Conservation (phyloP, 2,797 vertebrate genomes). For the Xiphorhynchus erythropygius region DNA sequence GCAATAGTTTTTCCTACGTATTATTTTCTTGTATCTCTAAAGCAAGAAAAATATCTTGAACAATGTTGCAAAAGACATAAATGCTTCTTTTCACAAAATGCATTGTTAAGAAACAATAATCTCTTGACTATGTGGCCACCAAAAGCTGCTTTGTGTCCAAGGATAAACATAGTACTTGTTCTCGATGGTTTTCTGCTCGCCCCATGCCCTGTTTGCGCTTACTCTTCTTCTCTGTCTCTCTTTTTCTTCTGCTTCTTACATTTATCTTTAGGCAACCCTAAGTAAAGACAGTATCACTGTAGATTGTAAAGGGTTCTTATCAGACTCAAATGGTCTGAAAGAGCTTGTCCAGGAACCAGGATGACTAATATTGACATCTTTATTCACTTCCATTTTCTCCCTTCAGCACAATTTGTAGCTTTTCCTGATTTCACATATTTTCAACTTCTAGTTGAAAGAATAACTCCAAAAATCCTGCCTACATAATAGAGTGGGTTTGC, state of each 20-base stretch:
- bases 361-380: not conserved
- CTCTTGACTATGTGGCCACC: not conserved
- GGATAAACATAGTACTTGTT: not conserved
- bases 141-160: not conserved
- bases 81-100: not conserved
- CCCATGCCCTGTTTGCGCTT: rapidly evolving
- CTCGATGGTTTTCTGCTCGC: not conserved
- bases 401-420: not conserved
- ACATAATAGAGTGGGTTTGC: not conserved
- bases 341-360: not conserved
- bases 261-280: not conserved
- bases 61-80: not conserved
- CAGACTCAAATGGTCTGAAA: not conserved
- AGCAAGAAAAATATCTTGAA: not conserved
- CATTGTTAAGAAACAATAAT: not conserved
- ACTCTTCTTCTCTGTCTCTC: not conserved
- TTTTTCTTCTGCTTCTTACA: not conserved
- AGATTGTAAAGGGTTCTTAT: not conserved
- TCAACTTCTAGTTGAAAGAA: not conserved
- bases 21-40: not conserved
- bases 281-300: not conserved
- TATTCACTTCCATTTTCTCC: not conserved
- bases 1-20: not conserved
- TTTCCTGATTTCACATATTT: not conserved
- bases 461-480: not conserved